Conservation (phyloP, 2,888 invertebrate species). For the Holacanthella duospinosa region DNA sequence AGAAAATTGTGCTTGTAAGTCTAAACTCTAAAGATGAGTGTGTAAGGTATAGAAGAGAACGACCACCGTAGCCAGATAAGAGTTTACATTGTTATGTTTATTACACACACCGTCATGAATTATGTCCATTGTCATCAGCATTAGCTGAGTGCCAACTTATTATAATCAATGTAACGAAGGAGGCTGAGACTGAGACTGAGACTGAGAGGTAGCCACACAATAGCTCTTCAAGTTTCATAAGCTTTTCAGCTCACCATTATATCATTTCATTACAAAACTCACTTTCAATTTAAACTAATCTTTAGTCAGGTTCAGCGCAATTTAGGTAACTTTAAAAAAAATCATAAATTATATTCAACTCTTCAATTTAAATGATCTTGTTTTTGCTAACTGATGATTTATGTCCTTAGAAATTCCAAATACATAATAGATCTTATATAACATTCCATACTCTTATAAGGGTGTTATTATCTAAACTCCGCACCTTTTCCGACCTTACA, state of each 20-base stretch:
- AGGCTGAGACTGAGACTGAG: too few relatives aligned
- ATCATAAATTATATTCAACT: neutral
- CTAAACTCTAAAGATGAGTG: neutral
- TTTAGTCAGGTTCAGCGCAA: too few relatives aligned
- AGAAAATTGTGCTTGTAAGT: too few relatives aligned
- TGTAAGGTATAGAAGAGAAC: neutral
- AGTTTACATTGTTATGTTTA: conserved; percentile 29
- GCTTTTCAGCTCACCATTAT: neutral
- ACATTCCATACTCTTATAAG: too few relatives aligned
- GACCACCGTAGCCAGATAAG: neutral
- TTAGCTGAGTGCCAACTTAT: neutral
- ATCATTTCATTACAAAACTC: neutral
- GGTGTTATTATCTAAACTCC: too few relatives aligned
- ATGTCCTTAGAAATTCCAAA: too few relatives aligned
- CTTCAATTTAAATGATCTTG: neutral
- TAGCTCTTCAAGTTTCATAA: neutral
- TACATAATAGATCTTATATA: too few relatives aligned
- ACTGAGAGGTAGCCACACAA: neutral
- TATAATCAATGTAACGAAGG: neutral
- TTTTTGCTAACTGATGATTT: too few relatives aligned
- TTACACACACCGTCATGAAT: conserved; percentile 29
- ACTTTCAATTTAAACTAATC: too few relatives aligned
- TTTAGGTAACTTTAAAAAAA: too few relatives aligned
- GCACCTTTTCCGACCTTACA: too few relatives aligned
- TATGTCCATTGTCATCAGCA: conserved; percentile 35